Base-by-base conservation (phyloP, 2,888 invertebrate species). In the Atethmia centrago region DNA sequence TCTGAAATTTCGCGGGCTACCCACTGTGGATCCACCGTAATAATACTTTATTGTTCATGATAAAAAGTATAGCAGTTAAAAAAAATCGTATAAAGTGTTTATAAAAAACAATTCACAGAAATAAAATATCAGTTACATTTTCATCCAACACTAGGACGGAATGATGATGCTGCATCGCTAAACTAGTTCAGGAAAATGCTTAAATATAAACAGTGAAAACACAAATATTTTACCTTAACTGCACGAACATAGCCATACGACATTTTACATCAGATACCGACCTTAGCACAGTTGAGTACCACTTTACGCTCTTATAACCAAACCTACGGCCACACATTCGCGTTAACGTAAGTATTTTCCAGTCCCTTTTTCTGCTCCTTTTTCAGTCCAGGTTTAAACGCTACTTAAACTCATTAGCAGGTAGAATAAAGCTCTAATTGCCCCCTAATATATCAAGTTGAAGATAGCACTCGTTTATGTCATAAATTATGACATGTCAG, bases 401-500 rank as follows among this genome's bases (percentile, higher is more conserved):
- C 69, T 74, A 84, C 63, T 84, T 74, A 81, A 83, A 73, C 85
- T 78, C 84, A 84, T 81, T 84, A 84, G 61, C 71, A 63, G 58
- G 36, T 71, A 12, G n/a, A 75, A 71, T 56, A 71, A 68, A 62
- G 65, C 25, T 62, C 62, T 77, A 82, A 79, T 82, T 72, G 59
- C 71, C 68, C 58, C 40, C 62, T 74, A 68, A 85, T 87, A 85
- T 85, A 87, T 88, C 74, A 86, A 79, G 62, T 58, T 74, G 79
- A 74, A 82, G 83, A 85, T 82, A 87, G 86, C 88, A 91, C 87
- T 92, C 89, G 90, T 93, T 92, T 90, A 89, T 89, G 88, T 88
- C 90, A 88, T 94, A 92, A 93, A 94, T 94, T 93, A 94, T 92
- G 90, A 92, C 91, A 78, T 91, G 93, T 93, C 94, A 91, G 88